Conservation (phyloP, 1,140 invertebrate genomes). For the Antheraea mylitta region DNA sequence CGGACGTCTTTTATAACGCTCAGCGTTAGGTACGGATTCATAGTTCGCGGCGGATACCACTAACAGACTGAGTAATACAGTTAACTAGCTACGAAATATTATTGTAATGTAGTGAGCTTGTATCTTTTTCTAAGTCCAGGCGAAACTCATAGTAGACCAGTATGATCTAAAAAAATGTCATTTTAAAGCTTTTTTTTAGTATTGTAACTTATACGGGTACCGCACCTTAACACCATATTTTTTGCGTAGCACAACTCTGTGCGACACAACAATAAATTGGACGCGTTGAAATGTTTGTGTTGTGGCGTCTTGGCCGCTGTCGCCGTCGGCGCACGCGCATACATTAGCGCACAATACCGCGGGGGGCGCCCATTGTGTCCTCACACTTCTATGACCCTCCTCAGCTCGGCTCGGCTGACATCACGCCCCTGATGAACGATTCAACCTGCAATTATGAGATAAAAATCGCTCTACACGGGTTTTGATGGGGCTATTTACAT, state of each 20-base stretch:
- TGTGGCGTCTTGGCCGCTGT: slow-evolving; percentile 61
- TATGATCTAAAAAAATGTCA: too few species aligned
- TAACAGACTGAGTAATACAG: too few species aligned
- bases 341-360: slow-evolving; percentile 72
- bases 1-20: too few species aligned
- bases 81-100: too few species aligned
- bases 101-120: too few species aligned
- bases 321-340: slow-evolving; percentile 60
- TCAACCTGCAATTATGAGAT: slow-evolving; percentile 68
- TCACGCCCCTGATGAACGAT: slow-evolving; percentile 56
- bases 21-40: too few species aligned
- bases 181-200: background rate
- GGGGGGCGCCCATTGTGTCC: slow-evolving; percentile 69
- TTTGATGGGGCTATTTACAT: background rate
- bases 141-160: too few species aligned
- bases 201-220: slow-evolving; percentile 15
- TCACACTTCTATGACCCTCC: slow-evolving; percentile 40
- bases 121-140: too few species aligned
- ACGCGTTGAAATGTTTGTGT: slow-evolving; percentile 78
- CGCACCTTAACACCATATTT: slow-evolving; percentile 65
- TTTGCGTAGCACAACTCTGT: slow-evolving; percentile 53
- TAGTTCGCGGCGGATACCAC: too few species aligned
- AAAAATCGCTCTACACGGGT: slow-evolving; percentile 50
- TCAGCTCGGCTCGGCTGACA: slow-evolving; percentile 21
- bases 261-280: slow-evolving; percentile 74